These are phyloP conservation scores for Athene cunicularia DNA, from an alignment of 2,113 vertebrate genomes.

Conservation along the genomic window DNA sequence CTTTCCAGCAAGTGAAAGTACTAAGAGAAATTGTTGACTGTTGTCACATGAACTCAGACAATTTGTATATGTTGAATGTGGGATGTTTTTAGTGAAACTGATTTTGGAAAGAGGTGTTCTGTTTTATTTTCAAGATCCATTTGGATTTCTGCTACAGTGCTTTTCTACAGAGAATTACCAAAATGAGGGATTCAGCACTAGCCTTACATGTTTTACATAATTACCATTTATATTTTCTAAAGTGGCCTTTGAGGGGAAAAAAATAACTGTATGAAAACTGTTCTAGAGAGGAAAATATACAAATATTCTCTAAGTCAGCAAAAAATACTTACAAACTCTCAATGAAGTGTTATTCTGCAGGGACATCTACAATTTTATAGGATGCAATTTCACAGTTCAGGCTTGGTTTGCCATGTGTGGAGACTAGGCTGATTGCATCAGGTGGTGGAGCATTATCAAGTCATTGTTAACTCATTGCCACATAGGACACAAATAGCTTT, in stretches of 20 bases:
- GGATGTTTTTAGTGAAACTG: neutral
- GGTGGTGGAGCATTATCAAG: constrained; percentile 20
- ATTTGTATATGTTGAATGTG: neutral
- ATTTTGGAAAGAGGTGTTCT: neutral
- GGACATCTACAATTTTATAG: constrained; percentile 28
- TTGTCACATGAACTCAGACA: neutral
- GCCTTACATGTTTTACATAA: neutral
- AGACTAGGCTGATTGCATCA: constrained; percentile 42
- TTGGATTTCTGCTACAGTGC: neutral
- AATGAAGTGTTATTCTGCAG: constrained; percentile 45
- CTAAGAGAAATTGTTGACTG: neutral
- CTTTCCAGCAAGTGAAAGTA: neutral
- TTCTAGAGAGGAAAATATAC: constrained; percentile 4
- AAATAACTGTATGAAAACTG: neutral
- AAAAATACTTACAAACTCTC: constrained; percentile 35
- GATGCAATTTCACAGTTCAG: constrained; percentile 48
- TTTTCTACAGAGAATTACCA: neutral
- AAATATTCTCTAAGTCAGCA: constrained; percentile 40
- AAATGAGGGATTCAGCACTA: neutral
- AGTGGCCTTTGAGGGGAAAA: neutral
- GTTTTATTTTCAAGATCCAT: neutral
- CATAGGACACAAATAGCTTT: constrained; percentile 30
- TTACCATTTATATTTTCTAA: constrained; percentile 2
- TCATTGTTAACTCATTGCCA: constrained; percentile 32
- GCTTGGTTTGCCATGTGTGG: constrained; percentile 22